These are phyloP conservation scores for Aix galericulata DNA, from an alignment of 2,113 vertebrate genomes.

Conservation along the genomic window DNA sequence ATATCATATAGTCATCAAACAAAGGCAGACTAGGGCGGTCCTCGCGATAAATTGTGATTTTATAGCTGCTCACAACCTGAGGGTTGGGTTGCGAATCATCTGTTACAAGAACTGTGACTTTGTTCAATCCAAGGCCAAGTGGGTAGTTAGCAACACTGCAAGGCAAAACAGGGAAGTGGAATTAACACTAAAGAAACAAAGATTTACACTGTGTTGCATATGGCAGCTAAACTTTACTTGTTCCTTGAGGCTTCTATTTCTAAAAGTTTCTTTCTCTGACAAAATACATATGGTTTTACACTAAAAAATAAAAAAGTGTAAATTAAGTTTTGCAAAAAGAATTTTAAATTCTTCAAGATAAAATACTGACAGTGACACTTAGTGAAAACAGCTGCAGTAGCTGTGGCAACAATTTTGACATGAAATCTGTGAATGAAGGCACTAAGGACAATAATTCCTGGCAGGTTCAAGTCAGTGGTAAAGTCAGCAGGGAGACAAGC, in stretches of 20 bases:
- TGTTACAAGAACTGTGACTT: conserved; percentile 83
- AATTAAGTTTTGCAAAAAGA: background rate
- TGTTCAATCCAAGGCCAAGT: conserved; percentile 88
- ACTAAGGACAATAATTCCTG: background rate
- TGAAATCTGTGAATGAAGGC: background rate
- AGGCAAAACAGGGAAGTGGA: background rate
- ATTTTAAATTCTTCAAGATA: background rate
- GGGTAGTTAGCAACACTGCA: conserved; percentile 86
- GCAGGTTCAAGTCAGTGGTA: background rate
- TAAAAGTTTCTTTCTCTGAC: background rate
- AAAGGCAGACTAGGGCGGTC: conserved; percentile 91
- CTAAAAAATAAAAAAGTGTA: background rate
- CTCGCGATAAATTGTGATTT: conserved; percentile 86
- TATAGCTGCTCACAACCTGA: conserved; percentile 85
- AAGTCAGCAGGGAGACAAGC: background rate
- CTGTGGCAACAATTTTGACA: background rate
- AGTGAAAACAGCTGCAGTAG: background rate
- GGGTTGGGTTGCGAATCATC: conserved; percentile 67
- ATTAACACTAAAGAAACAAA: background rate
- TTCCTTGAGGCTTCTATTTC: background rate
- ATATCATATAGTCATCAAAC: conserved; percentile 88
- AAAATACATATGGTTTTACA: background rate
- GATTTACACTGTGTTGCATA: background rate
- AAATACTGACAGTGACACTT: background rate
- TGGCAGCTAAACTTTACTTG: background rate